These are phyloP conservation scores for Cordylochernes scorpioides DNA, from an alignment of 2,888 invertebrate genomes.

Conservation along the genomic window DNA sequence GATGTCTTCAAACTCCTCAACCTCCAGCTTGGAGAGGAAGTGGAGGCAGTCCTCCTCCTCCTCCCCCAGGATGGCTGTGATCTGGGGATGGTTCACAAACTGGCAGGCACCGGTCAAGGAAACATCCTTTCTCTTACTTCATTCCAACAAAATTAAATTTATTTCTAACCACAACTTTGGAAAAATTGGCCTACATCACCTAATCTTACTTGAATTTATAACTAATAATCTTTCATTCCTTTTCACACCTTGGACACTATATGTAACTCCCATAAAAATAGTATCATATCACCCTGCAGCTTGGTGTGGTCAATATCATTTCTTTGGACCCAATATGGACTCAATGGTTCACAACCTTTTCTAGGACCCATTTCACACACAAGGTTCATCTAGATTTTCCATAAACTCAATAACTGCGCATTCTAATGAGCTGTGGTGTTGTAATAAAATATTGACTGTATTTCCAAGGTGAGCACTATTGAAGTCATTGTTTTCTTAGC, in stretches of 20 bases:
- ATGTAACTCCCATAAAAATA: too few relatives aligned
- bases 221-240: conserved; percentile 52
- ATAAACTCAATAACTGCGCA: too few relatives aligned
- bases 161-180: conserved; percentile 46
- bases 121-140: conserved; percentile 27
- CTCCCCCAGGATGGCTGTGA: conserved; percentile 48
- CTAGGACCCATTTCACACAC: too few relatives aligned
- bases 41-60: conserved; percentile 54
- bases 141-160: conserved; percentile 48
- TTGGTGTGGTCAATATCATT: conserved; percentile 62
- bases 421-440: too few relatives aligned
- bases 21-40: conserved; percentile 41
- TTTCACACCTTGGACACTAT: conserved; percentile 46
- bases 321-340: too few relatives aligned
- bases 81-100: conserved; percentile 64
- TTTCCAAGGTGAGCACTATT: too few relatives aligned
- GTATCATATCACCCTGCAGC: too few relatives aligned
- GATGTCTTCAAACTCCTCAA: conserved; percentile 62
- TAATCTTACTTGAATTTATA: conserved; percentile 47
- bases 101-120: conserved; percentile 17
- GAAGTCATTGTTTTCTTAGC: too few relatives aligned
- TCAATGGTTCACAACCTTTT: too few relatives aligned
- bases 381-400: too few relatives aligned
- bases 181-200: conserved; percentile 53
- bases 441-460: too few relatives aligned